These are phyloP conservation scores for Bellardia pandia DNA, from an alignment of 2,888 invertebrate species.

Conservation along the genomic window DNA sequence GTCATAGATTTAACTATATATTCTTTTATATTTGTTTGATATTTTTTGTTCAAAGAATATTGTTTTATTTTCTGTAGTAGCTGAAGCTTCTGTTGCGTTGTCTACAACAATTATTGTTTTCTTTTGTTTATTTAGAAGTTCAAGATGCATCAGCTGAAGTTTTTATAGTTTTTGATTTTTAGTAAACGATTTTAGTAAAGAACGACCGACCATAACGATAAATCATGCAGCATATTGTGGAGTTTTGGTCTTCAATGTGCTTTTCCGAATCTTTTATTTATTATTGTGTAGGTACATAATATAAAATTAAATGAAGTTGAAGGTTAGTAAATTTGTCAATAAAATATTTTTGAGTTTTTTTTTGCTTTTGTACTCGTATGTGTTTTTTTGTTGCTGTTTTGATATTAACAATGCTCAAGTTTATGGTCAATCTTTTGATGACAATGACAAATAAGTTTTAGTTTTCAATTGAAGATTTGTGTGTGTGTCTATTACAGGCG, in stretches of 20 bases:
- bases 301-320: constrained; percentile 65
- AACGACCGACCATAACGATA: constrained; percentile 54
- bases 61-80: background rate
- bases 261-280: constrained; percentile 1
- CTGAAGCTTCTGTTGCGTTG: constrained; percentile 2
- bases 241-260: constrained; percentile 49
- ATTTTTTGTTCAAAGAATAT: constrained; percentile 12
- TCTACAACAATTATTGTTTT: constrained; percentile 78
- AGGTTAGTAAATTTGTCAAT: constrained; percentile 68
- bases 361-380: background rate
- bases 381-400: background rate
- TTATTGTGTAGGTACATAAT: constrained; percentile 10
- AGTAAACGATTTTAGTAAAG: constrained; percentile 29
- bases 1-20: background rate
- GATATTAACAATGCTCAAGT: constrained; percentile 55
- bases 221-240: constrained; percentile 55
- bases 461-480: constrained; percentile 33
- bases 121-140: constrained; percentile 73
- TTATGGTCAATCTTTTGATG: constrained; percentile 69
- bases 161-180: constrained; percentile 19
- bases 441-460: constrained; percentile 59
- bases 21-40: background rate
- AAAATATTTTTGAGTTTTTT: constrained; percentile 14
- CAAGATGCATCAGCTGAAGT: constrained; percentile 58
- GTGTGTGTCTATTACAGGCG: background rate